A percentile compares a stretch with the other conserved stretches of the same genome.
These are phyloP conservation scores for Cheilosia variabilis DNA, from an alignment of 2,888 invertebrate genomes.

Conservation along the genomic window DNA sequence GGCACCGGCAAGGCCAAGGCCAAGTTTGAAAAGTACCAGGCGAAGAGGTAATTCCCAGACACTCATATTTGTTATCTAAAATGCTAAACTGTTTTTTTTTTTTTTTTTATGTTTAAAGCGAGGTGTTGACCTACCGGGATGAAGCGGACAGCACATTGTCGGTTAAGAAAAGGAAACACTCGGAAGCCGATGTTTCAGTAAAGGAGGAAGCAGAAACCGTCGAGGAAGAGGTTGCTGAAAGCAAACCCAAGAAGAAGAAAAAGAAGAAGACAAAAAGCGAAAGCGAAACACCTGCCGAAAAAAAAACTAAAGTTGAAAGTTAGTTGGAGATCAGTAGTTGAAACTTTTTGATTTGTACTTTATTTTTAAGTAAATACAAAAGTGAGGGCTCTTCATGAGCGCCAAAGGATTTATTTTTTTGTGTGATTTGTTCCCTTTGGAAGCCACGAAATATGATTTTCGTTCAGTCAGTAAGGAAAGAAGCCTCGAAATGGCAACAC, in stretches of 20 bases:
- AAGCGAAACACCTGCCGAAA: constrained; percentile 82
- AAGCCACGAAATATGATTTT: too few relatives aligned
- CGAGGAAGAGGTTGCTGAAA: constrained; percentile 78
- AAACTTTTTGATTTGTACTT: constrained; percentile 40
- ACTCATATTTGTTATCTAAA: neutral
- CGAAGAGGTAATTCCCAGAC: constrained; percentile 80
- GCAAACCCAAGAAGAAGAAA: constrained; percentile 85
- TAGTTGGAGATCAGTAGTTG: constrained; percentile 2
- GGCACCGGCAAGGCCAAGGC: constrained; percentile 95
- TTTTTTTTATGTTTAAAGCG: constrained; percentile 83
- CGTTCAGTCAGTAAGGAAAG: too few relatives aligned
- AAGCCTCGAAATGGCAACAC: too few relatives aligned
- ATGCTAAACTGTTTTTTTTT: neutral
- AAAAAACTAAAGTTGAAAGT: constrained; percentile 25
- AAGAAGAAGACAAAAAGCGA: constrained; percentile 78
- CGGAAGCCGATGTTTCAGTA: constrained; percentile 81
- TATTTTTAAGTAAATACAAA: constrained; percentile 52
- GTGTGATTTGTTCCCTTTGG: neutral
- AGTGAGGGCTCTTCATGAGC: neutral
- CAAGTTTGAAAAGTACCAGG: constrained; percentile 96
- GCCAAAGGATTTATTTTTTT: neutral
- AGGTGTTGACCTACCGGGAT: constrained; percentile 91
- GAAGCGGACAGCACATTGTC: constrained; percentile 93
- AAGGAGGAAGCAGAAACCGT: constrained; percentile 49
- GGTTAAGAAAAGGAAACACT: constrained; percentile 84